Percentiles rank a stretch among this genome's conserved stretches.
Evolutionary conservation across 2,113 vertebrate species (phyloP).

Genomic region (Phyllostomus hastatus): DNA sequence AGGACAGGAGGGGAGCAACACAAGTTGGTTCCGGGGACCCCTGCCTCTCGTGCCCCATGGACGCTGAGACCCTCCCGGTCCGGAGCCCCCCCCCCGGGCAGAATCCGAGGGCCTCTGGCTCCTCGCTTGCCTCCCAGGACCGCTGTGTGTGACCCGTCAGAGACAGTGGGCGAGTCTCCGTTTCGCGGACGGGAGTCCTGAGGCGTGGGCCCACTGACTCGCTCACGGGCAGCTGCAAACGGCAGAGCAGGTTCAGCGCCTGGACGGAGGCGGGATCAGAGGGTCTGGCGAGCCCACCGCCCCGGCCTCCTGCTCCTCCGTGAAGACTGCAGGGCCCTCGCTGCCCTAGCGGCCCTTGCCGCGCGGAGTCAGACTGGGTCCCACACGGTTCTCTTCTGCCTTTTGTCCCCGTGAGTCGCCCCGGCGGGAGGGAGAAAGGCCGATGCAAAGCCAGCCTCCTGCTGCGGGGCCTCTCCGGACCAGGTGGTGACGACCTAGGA

Average conservation of each 20-base stretch:
- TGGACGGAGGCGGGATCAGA: accelerated
- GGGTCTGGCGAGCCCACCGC: accelerated
- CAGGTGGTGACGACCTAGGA: accelerated
- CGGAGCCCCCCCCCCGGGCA: background rate
- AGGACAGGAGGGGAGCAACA: no score
- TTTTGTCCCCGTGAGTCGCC: background rate
- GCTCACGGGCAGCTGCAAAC: accelerated
- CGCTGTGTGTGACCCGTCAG: accelerated
- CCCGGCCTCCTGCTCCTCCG: background rate
- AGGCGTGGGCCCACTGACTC: accelerated
- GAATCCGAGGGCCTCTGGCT: background rate
- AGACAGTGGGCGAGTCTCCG: accelerated
- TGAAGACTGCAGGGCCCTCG: accelerated
- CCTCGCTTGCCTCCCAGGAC: accelerated
- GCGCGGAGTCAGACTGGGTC: background rate
- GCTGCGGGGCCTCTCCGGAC: background rate
- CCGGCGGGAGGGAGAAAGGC: background rate
- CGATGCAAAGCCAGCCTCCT: background rate
- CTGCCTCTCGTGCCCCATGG: background rate
- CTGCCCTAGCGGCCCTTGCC: accelerated
- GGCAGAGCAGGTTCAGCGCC: accelerated
- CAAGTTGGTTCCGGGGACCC: no score
- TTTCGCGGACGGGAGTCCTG: background rate
- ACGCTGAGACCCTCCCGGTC: no score
- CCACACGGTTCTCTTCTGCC: background rate